Conservation (phyloP, 2,797 vertebrate genomes). For the Darevskia nairensis region DNA sequence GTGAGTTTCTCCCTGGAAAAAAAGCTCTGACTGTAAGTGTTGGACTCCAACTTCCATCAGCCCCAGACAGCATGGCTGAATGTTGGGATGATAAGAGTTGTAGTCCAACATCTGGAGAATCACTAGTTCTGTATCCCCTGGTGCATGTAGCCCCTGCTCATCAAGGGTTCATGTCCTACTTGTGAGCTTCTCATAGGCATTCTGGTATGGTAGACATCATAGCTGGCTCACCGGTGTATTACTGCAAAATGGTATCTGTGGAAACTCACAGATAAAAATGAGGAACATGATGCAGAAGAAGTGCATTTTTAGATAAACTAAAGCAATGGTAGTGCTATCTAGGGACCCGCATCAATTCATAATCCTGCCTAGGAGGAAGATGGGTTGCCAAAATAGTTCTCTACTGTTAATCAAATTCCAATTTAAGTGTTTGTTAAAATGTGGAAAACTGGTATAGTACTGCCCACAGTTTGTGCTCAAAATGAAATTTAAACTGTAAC, state of each 20-base stretch:
- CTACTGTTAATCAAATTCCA: neutral
- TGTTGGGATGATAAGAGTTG: no score
- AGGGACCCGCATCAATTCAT: neutral
- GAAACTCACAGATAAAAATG: neutral
- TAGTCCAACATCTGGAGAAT: no score
- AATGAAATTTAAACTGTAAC: neutral
- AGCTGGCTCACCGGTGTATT: neutral
- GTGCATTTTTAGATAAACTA: neutral
- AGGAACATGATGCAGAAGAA: neutral
- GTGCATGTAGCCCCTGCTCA: neutral
- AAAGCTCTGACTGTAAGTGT: no score
- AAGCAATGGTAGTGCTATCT: neutral
- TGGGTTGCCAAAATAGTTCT: neutral
- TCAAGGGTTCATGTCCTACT: neutral
- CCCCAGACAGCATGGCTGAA: no score
- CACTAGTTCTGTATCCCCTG: neutral
- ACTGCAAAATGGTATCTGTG: neutral
- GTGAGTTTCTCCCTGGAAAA: no score
- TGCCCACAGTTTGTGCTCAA: neutral
- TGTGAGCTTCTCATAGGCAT: neutral
- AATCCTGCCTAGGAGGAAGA: neutral
- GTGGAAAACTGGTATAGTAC: conserved; percentile 5
- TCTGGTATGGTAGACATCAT: neutral
- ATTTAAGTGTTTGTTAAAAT: neutral
- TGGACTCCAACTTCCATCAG: no score